Base-by-base conservation (phyloP, 2,888 invertebrate species). In the Galerucella calmariensis region DNA sequence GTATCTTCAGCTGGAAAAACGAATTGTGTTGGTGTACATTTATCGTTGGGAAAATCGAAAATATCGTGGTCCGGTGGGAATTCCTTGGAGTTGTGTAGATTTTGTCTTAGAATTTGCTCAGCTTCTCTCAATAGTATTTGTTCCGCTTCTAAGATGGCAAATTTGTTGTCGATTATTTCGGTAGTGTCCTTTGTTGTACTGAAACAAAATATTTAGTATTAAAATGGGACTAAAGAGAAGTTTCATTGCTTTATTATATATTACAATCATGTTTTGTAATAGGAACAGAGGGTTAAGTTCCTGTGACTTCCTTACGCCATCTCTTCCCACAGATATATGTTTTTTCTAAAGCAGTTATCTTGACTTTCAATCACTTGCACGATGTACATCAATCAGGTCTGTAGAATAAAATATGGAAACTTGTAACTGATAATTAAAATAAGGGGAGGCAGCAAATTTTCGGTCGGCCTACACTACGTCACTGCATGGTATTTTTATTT, bases 161-260 rank as follows among this genome's bases (percentile, higher is more conserved):
- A 86, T 79, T 89, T 89, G 75, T 88, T 89, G 75, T 89, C 89
- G 58, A 88, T 87, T 27, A 87, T 83, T 71, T 88, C 88, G 69
- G 85, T 84, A 61, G 85, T 85, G 6, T 85, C 85, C 77, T 83
- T 86, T 9, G 82, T 78, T 27, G 83, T 79, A 69, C 86, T 87
- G 66, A 69, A 77, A 75, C 16, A 35, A 65, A 75, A n/a, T 35
- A 9, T n/a, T 35, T 10, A 20, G 20, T 56, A 20, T 20, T 20
- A 2, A 5, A 56, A 20, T 16, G 20, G 20, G 10, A 9, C 9
- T 16, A 9, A 20, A 41, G 56, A 56, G 35, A 41, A 41, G 8
- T 41, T 41, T 9, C 35, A 41, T 41, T 41, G 35, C 8, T 41
- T 8, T 41, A 41, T 41, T 41, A 41, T 41, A 8, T 8, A 41